Base-by-base conservation (phyloP, 1,140 invertebrate genomes). In the Phortica variegata region DNA sequence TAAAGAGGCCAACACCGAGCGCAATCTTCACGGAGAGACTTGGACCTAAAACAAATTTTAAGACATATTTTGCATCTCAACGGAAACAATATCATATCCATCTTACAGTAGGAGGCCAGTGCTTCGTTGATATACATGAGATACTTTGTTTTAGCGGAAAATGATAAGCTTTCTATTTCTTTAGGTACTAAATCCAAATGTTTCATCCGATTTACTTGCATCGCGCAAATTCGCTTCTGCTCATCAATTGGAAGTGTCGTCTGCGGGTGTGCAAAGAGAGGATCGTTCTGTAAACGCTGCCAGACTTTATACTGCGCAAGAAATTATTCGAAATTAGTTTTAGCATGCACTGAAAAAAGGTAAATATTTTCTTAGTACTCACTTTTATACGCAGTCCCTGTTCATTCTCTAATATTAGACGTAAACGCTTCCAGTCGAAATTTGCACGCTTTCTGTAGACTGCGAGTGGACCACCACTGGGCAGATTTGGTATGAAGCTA, bases 371-470 rank as follows among this genome's bases (percentile, higher is more conserved):
- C n/a, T n/a, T n/a, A n/a, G 3, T 34, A 61, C 60, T 72, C 74
- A 90, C 88, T 80, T 89, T 89, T 43, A 87, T 83, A 73, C 82
- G 81, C 19, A 91, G 75, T 42, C 84, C 76, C 36, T 88, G 81
- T 60, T 88, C 83, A 49, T 85, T 84, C 68, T 91, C 87, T 37
- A 91, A 76, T 43, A 87, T 82, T 31, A 88, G 54, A 56, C 84
- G 86, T 74, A 93, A 80, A 49, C 82, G 77, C 73, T 89, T 90
- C 89, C 89, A 92, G 69, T 89, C 80, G 63, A 93, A 92, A 6
- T 84, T 83, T 4, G 88, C 84, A 47, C 78, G 80, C 54, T 84
- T 84, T 58, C 90, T 81, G 76, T 89, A 91, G 2, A 60, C 65
- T 66, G 87, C 84, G 36, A 92, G 77, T 3, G 89, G 88, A 43